Evolutionary conservation across 1,140 invertebrate species (phyloP).

Genomic region (Metopolophium dirhodum): DNA sequence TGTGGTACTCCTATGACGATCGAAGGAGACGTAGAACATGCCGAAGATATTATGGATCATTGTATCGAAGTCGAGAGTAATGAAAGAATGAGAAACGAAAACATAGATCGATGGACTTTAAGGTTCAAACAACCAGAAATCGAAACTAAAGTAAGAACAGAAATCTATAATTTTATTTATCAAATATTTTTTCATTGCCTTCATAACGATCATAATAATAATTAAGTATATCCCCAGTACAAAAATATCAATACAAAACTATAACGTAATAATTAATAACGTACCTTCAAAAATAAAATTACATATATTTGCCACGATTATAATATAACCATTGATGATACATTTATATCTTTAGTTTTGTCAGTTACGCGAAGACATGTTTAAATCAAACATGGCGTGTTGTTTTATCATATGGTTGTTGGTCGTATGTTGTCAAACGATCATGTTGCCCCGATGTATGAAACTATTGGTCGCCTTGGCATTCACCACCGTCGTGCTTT

Average conservation of each 20-base stretch:
- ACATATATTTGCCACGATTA: not conserved
- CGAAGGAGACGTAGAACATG: conserved; percentile 68
- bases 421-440: conserved; percentile 79
- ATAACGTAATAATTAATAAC: not conserved
- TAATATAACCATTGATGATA: not conserved
- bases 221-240: too few relatives aligned
- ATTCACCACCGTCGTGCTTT: conserved; percentile 72
- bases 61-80: conserved; percentile 93
- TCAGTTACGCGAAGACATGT: conserved; percentile 89
- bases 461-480: conserved; percentile 63
- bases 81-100: conserved; percentile 85
- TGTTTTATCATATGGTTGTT: conserved; percentile 90
- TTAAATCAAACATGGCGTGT: conserved; percentile 92
- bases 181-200: not conserved
- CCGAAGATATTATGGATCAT: conserved; percentile 86
- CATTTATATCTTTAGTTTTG: conserved; percentile 73
- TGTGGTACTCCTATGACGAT: conserved; percentile 58
- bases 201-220: not conserved
- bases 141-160: conserved; percentile 70
- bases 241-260: not conserved
- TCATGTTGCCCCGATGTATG: conserved; percentile 76
- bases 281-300: not conserved
- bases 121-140: conserved; percentile 79
- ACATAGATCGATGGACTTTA: conserved; percentile 85
- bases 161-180: not conserved